Evolutionary conservation across 1,140 invertebrate genomes (phyloP), one percentile per base, ranked within the genome.

Genomic region (Ruditapes philippinarum): DNA sequence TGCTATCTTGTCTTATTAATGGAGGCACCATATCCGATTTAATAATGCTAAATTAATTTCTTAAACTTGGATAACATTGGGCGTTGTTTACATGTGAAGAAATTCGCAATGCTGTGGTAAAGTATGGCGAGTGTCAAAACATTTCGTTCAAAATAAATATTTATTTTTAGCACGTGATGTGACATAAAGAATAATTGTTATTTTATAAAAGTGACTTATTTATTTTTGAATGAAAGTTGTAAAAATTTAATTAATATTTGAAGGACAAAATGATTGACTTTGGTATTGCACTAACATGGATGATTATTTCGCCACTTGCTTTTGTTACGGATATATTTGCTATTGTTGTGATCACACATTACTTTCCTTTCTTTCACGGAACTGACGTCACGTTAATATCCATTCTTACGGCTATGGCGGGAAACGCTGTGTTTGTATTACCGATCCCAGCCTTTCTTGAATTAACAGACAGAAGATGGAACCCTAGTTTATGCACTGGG

Each of bases 351-450:
- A 89, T 93, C 22, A 62, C 81, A 1, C 93, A 93, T 51, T 93
- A 93, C 78, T 82, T 68, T 9, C 88, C 88, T 7, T 90, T 84
- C 40, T 92, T 89, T 79, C 92, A 92, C 84, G 92, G 92, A 74
- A 91, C 90, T 33, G 93, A 93, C 88, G 88, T 92, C 31, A 85
- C 90, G 0, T 87, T 93, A 19, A 81, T 92, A 9, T 92, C 92
- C 5, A 81, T 93, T 0, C 54, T 93, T 33, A 81, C 90, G 31
- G 80, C 90, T 25, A 91, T 92, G 91, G 57, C 88, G 22, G 76
- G 86, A 68, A 89, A 92, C 70, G 90, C 88, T 7, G 3, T 88
- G 11, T 28, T 92, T 9, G 81, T 91, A 38, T 45, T 93, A 14
- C 92, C 92, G 9, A 68, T 93, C 22, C 91, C 90, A 0, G 90